Conservation (phyloP, 2,113 vertebrate species). For the Nicator chloris region DNA sequence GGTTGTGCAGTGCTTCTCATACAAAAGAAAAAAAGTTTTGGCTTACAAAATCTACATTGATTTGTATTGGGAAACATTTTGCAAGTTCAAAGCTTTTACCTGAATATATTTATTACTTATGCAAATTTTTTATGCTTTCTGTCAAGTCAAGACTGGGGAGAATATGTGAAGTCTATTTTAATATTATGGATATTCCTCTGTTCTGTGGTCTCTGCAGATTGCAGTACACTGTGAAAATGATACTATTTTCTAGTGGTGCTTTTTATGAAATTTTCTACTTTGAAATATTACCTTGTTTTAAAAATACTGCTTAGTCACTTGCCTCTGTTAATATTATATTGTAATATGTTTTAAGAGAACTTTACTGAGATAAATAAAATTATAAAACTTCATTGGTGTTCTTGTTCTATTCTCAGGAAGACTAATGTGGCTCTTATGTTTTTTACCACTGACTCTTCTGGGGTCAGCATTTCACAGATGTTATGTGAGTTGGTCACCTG, state of each 20-base stretch:
- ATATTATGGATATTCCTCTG: not conserved
- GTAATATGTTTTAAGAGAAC: not conserved
- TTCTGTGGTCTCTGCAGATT: not conserved
- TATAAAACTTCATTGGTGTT: not conserved
- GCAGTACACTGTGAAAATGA: not conserved
- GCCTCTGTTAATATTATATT: not conserved
- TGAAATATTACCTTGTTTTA: slow-evolving; percentile 2
- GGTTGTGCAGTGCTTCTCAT: not conserved
- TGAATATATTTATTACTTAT: not conserved
- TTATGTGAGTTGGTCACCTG: not conserved
- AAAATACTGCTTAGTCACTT: not conserved
- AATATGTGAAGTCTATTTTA: not conserved
- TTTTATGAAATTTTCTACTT: not conserved
- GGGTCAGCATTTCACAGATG: not conserved
- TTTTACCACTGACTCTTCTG: not conserved
- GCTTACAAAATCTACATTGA: not conserved
- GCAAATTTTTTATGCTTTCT: not conserved
- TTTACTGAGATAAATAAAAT: slow-evolving; percentile 33
- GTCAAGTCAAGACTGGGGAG: not conserved
- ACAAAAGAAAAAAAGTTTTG: not conserved
- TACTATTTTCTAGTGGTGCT: not conserved
- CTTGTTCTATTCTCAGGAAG: not conserved
- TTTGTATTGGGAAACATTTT: not conserved
- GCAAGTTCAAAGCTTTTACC: not conserved
- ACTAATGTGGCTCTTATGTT: fast-evolving